Evolutionary conservation across 2,113 vertebrate species (phyloP).

Genomic region (Dromaius novaehollandiae): DNA sequence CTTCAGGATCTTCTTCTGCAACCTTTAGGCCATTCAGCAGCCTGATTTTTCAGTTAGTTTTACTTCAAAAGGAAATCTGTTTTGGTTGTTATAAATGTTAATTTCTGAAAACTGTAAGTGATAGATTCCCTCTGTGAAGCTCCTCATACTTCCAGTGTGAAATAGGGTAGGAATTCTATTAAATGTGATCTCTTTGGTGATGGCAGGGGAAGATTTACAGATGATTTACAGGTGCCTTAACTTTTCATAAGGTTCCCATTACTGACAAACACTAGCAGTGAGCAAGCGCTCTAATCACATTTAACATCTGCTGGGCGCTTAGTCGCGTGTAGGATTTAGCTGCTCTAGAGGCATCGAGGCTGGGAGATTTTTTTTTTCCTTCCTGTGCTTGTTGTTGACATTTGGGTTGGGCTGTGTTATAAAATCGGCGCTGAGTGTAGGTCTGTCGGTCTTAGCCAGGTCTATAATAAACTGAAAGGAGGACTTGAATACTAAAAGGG

Average conservation of each 20-base stretch:
- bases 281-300: constrained; percentile 9
- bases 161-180: not conserved
- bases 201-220: not conserved
- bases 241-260: constrained; percentile 34
- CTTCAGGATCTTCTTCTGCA: not conserved
- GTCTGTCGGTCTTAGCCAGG: constrained; percentile 50
- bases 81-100: not conserved
- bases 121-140: not conserved
- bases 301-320: constrained; percentile 51
- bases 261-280: not conserved
- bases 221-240: not conserved
- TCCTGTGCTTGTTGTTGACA: constrained; percentile 4
- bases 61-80: not conserved
- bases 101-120: not conserved
- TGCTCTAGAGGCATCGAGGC: not conserved
- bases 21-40: not conserved
- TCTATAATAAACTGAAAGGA: constrained; percentile 37
- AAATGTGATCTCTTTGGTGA: not conserved
- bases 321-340: constrained; percentile 7
- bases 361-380: not conserved
- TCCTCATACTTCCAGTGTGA: fast-evolving
- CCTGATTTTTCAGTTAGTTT: not conserved
- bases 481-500: constrained; percentile 58
- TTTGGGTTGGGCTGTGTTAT: constrained; percentile 32
- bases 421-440: constrained; percentile 25